A percentile compares a stretch with the other conserved stretches of the same genome.
Evolutionary conservation across 2,888 invertebrate genomes (phyloP).

Genomic region (Perizoma flavofasciatum): DNA sequence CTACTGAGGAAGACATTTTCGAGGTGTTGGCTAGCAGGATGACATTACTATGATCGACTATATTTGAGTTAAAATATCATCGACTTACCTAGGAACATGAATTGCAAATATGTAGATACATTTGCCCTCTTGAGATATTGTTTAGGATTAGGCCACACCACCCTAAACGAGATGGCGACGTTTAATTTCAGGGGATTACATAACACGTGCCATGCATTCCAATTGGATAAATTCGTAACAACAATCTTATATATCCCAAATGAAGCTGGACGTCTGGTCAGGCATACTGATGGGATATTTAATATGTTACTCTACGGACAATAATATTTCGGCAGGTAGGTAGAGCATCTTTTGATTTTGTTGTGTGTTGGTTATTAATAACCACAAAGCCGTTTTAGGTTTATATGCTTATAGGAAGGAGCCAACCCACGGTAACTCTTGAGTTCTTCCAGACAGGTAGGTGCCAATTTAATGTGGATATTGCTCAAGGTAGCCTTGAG

Average conservation of each 20-base stretch:
- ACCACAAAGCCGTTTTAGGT: no score
- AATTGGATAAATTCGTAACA: slow-evolving; percentile 33
- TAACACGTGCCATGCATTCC: slow-evolving; percentile 46
- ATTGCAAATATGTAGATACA: slow-evolving; percentile 43
- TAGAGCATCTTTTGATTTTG: no score
- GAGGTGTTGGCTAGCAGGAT: slow-evolving; percentile 34
- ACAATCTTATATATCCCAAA: slow-evolving; percentile 32
- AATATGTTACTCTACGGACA: slow-evolving; percentile 8
- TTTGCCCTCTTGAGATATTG: slow-evolving; percentile 49
- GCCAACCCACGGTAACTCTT: no score
- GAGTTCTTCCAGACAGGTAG: no score
- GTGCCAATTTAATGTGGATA: no score
- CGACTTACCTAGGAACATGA: slow-evolving; percentile 44
- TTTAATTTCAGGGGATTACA: slow-evolving; percentile 51
- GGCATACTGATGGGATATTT: slow-evolving; percentile 30
- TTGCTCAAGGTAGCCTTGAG: no score
- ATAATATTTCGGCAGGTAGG: neutral
- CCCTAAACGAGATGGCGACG: slow-evolving; percentile 26
- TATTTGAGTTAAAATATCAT: slow-evolving; percentile 16
- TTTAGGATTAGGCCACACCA: slow-evolving; percentile 24
- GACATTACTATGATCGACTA: slow-evolving; percentile 39
- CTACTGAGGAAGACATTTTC: slow-evolving; percentile 47
- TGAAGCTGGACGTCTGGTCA: slow-evolving; percentile 22
- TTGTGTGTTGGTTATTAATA: no score
- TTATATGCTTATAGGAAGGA: no score